Base-by-base conservation (phyloP, 1,140 invertebrate genomes). In the Heliothis virescens region DNA sequence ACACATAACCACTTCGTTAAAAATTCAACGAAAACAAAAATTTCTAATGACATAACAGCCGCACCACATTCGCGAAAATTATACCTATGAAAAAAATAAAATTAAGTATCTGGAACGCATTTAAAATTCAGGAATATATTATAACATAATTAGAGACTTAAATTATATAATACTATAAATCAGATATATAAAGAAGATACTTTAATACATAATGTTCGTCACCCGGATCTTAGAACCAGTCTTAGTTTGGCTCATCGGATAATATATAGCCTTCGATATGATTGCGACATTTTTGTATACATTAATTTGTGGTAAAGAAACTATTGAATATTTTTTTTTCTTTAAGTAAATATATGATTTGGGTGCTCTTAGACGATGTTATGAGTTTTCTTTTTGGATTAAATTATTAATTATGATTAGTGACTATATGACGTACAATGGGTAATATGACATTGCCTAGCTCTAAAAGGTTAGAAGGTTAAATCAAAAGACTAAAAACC, bases 221-320 rank as follows among this genome's bases (percentile, higher is more conserved):
- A 76, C 16, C 74, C 74, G 74, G 74, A 76, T 76, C 74, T 65
- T 13, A 12, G 21, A 76, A 76, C 74, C 59, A 63, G 74, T 76
- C 74, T 41, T 48, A 52, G 59, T 63, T 63, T 52, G 13, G 47
- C 52, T 48, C 57, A 48, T 48, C 41, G 15, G 5, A 41, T 41
- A 21, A 55, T 55, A 48, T 60, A 75, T n/a, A 75, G 73, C 73
- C 59, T 62, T 62, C 59, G 74, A 53, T 48, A 18, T 4, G 5
- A 69, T 53, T 11, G 65, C 74, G 59, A 63, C 59, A 76, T 65
- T 63, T 52, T 53, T 63, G 74, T 52, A 75, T 75, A n/a, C n/a
- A 75, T 16, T 63, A 47, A 65, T 47, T 18, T 12, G 13, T 47
- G 13, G 18, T n/a, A 26, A 26, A 60, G 63, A 21, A 76, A 63